Evolutionary conservation across 2,797 vertebrate species (phyloP).

Genomic region (Rallus crepitans): DNA sequence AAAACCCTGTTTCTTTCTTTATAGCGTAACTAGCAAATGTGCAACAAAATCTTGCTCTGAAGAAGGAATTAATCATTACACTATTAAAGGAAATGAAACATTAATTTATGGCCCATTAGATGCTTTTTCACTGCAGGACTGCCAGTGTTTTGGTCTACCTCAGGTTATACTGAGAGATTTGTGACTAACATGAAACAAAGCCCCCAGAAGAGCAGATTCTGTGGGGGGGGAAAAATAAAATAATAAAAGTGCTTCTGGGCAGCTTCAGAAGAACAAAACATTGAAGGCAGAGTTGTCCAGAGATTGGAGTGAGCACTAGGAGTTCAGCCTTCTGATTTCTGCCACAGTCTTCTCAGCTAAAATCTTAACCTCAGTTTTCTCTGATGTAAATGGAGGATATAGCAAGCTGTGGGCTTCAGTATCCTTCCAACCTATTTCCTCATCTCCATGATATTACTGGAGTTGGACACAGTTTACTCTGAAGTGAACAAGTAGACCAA

Average conservation of each 20-base stretch:
- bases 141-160: conserved; percentile 39
- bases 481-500: neutral
- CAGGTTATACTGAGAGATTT: conserved; percentile 42
- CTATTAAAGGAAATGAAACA: conserved; percentile 70
- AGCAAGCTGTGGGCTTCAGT: neutral
- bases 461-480: neutral
- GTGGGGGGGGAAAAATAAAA: neutral
- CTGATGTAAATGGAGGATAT: neutral
- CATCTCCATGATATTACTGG: neutral
- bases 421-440: neutral
- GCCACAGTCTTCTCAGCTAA: neutral
- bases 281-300: conserved; percentile 3
- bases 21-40: conserved; percentile 12
- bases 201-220: conserved; percentile 24
- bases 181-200: conserved; percentile 58
- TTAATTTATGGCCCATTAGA: conserved; percentile 62
- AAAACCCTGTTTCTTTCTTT: neutral
- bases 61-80: conserved; percentile 62
- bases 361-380: neutral
- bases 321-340: conserved; percentile 5
- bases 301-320: neutral
- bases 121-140: conserved; percentile 31
- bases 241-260: neutral
- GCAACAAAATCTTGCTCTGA: conserved; percentile 43
- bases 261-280: conserved; percentile 18